These are phyloP conservation scores for Pheosia gnoma DNA, from an alignment of 2,888 invertebrate genomes.

Conservation along the genomic window DNA sequence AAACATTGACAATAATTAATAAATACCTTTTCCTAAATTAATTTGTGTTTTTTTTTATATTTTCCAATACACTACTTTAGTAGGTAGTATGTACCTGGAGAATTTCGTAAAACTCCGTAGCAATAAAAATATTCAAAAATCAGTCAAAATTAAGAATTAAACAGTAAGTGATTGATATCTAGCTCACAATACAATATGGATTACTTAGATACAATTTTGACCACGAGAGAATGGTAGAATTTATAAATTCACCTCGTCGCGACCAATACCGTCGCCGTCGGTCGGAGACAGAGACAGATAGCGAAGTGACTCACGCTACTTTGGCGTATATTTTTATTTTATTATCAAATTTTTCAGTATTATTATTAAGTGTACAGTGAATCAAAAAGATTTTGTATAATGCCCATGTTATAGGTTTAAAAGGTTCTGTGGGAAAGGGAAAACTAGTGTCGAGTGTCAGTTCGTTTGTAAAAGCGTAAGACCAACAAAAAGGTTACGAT, in stretches of 20 bases:
- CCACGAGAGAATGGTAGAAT: slow-evolving; percentile 23
- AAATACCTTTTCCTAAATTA: slow-evolving; percentile 69
- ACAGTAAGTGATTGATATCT: too few species aligned
- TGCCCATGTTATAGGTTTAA: slow-evolving; percentile 23
- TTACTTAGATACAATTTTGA: background rate
- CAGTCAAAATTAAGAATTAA: too few species aligned
- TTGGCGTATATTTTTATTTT: slow-evolving; percentile 41
- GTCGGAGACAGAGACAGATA: too few species aligned
- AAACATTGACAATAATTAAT: slow-evolving; percentile 77
- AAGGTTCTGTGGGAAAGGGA: slow-evolving; percentile 8
- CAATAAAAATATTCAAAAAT: too few species aligned
- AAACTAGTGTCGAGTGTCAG: slow-evolving; percentile 23
- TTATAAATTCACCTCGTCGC: slow-evolving; percentile 24
- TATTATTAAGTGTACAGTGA: slow-evolving; percentile 32
- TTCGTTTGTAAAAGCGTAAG: slow-evolving; percentile 25
- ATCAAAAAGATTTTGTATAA: slow-evolving; percentile 20
- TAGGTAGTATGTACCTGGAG: too few species aligned
- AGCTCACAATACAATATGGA: too few species aligned
- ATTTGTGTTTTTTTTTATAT: slow-evolving; percentile 11
- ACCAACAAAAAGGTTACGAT: slow-evolving; percentile 44
- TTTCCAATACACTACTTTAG: background rate
- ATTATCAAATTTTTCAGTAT: slow-evolving; percentile 39
- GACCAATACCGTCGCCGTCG: background rate
- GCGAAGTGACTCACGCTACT: slow-evolving; percentile 45
- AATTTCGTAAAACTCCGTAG: too few species aligned